These are phyloP conservation scores for Dendroctonus ponderosae DNA, from an alignment of 1,140 invertebrate species.

Conservation along the genomic window DNA sequence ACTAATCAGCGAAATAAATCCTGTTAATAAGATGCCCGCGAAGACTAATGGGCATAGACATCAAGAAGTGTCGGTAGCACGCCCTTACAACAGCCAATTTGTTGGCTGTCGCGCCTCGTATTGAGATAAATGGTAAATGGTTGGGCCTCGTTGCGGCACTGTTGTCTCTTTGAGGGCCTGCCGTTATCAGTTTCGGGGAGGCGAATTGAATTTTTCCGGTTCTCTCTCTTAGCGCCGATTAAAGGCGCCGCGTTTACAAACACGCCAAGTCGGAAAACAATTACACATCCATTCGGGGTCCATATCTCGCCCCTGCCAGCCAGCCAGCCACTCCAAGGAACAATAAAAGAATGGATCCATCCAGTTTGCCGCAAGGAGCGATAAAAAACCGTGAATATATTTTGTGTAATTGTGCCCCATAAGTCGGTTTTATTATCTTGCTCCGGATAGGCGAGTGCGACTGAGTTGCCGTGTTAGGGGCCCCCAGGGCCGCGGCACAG, in stretches of 20 bases:
- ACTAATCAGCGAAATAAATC: constrained; percentile 29
- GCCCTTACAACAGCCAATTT: constrained; percentile 27
- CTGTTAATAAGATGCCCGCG: constrained; percentile 29
- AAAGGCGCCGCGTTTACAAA: too few relatives aligned
- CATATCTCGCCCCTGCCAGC: constrained; percentile 25
- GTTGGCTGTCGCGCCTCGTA: constrained; percentile 20
- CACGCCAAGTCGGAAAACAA: constrained; percentile 45
- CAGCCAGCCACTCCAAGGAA: constrained; percentile 35
- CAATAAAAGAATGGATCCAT: constrained; percentile 51
- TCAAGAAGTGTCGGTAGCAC: constrained; percentile 25
- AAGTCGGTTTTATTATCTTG: constrained; percentile 51
- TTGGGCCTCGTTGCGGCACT: too few relatives aligned
- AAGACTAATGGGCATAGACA: constrained; percentile 26
- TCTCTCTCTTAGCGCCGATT: too few relatives aligned
- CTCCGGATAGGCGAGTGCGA: constrained; percentile 40
- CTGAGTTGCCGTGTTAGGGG: constrained; percentile 47
- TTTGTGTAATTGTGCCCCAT: constrained; percentile 51
- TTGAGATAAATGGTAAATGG: constrained; percentile 21
- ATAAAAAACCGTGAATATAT: constrained; percentile 52
- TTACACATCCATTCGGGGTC: constrained; percentile 48
- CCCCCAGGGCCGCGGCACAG: constrained; percentile 39
- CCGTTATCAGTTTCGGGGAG: too few relatives aligned
- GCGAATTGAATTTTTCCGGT: too few relatives aligned
- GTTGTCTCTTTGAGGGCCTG: too few relatives aligned
- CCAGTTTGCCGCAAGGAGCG: constrained; percentile 49